Percentiles rank a stretch among this genome's conserved stretches.
Conservation (phyloP, 2,888 invertebrate genomes). For the Pseudolycoriella hygida region DNA sequence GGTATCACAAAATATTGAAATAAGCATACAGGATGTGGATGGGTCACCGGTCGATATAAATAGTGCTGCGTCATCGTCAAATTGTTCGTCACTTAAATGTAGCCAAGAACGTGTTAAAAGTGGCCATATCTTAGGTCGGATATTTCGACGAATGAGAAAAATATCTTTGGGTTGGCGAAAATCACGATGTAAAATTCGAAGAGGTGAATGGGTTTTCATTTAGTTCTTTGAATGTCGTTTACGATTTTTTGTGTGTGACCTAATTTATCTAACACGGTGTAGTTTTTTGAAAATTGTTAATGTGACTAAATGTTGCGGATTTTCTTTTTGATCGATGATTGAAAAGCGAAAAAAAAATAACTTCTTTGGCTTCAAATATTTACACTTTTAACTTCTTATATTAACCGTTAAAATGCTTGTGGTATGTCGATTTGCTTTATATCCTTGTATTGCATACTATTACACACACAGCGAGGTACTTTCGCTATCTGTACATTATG, state of each 20-base stretch:
- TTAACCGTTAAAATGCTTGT: too few relatives aligned
- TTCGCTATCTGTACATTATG: too few relatives aligned
- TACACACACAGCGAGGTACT: too few relatives aligned
- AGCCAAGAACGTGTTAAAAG: conserved; percentile 12
- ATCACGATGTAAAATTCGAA: conserved; percentile 25
- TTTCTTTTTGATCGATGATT: too few relatives aligned
- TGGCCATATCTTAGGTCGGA: conserved; percentile 23
- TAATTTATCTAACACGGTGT: neutral
- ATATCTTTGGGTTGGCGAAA: conserved; percentile 28
- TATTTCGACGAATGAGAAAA: conserved; percentile 25
- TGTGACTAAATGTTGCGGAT: too few relatives aligned
- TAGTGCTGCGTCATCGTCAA: neutral
- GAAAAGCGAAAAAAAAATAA: too few relatives aligned
- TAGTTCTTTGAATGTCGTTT: conserved; percentile 4
- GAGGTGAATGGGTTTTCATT: conserved; percentile 22
- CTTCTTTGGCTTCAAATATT: too few relatives aligned
- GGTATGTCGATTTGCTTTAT: too few relatives aligned
- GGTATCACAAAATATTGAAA: conserved; percentile 26
- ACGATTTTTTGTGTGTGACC: neutral
- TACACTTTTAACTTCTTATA: too few relatives aligned
- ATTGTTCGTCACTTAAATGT: neutral
- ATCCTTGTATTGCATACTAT: too few relatives aligned
- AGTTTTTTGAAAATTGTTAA: neutral
- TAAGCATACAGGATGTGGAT: conserved; percentile 26
- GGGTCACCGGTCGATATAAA: conserved; percentile 13